Percentiles rank a stretch among this genome's conserved stretches.
Conservation (phyloP, 2,797 vertebrate genomes). For the Sebastes ruberrimus region DNA sequence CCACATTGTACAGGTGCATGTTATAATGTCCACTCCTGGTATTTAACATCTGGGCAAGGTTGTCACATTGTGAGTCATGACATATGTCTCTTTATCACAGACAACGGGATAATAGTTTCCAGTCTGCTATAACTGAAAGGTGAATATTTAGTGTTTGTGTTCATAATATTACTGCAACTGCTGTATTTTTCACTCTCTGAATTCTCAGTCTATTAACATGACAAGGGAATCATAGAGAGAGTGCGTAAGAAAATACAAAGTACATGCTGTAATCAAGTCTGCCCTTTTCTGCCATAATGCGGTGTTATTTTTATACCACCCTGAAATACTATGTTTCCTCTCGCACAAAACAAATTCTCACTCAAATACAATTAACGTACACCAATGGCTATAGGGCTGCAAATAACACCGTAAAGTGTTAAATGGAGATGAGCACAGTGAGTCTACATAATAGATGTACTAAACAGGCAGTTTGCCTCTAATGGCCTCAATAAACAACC, state of each 20-base stretch:
- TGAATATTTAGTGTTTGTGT: background rate
- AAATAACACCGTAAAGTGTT: constrained; percentile 37
- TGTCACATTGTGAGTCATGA: background rate
- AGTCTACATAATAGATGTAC: constrained; percentile 42
- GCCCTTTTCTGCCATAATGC: constrained; percentile 27
- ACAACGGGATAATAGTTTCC: background rate
- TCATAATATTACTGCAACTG: background rate
- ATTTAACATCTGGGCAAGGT: background rate
- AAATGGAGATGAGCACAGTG: constrained; percentile 49
- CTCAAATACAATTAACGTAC: constrained; percentile 43
- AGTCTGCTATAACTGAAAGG: background rate
- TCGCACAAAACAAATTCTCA: constrained; percentile 19
- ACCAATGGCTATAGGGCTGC: constrained; percentile 23
- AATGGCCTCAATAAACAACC: constrained; percentile 29
- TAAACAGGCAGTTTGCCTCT: constrained; percentile 37
- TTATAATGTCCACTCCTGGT: background rate
- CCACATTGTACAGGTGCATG: background rate
- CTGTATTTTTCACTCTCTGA: background rate
- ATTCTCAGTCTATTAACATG: background rate
- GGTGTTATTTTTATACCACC: background rate
- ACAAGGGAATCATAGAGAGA: background rate
- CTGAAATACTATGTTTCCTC: background rate
- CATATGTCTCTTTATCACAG: background rate
- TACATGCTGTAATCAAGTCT: constrained; percentile 11
- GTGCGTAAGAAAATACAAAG: background rate